phyloP scores from a whole-genome alignment of 2,797 vertebrate genomes.

The Rhincodon typus region DNA sequence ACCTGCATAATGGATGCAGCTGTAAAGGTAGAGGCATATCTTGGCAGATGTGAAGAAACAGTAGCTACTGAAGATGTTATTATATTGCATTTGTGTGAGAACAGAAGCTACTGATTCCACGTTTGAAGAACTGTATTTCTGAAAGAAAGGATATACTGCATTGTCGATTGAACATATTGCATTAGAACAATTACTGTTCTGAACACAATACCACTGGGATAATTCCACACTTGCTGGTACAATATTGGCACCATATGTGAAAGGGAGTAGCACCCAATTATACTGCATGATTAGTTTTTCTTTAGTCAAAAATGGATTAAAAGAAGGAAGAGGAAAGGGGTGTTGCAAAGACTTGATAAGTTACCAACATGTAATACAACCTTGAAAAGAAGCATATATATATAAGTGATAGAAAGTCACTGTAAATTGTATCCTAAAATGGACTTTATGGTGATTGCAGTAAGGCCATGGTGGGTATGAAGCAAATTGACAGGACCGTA shows the following conservation, averaged over 20 bases:
- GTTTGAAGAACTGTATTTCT: not conserved
- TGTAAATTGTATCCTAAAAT: not conserved
- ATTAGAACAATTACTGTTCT: not conserved
- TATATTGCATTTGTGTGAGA: not conserved
- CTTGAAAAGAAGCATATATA: not conserved
- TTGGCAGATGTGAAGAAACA: constrained; percentile 25
- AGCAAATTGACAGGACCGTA: not conserved
- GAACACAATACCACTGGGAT: not conserved
- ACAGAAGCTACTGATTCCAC: not conserved
- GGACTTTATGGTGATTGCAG: not conserved
- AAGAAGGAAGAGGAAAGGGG: too few species aligned
- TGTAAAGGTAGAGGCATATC: not conserved
- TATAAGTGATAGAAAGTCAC: not conserved
- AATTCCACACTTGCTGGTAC: constrained; percentile 18
- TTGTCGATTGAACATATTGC: not conserved
- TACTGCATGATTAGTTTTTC: not conserved
- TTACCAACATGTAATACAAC: not conserved
- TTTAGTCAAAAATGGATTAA: not conserved
- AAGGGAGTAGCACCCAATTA: not conserved
- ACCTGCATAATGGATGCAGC: constrained; percentile 30
- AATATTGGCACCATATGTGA: not conserved
- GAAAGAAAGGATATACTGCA: not conserved
- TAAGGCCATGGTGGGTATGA: not conserved
- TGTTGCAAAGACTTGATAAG: not conserved
- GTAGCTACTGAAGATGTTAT: not conserved